phyloP scores from a whole-genome alignment of 1,140 invertebrate genomes.

The Drosophila oshimai region DNA sequence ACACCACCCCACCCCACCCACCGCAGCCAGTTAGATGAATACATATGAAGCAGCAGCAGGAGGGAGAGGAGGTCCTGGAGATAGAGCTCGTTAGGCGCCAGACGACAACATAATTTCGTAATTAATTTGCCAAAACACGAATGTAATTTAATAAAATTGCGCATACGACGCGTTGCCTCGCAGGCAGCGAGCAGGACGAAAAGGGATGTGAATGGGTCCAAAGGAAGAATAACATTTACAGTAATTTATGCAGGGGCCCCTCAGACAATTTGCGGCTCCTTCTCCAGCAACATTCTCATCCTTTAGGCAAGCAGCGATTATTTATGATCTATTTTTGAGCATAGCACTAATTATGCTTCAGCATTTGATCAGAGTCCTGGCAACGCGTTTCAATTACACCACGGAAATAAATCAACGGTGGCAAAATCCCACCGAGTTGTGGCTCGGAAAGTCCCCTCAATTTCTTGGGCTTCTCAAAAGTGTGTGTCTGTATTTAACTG shows the following conservation, averaged over 20 bases:
- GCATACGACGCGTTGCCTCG: slow-evolving; percentile 66
- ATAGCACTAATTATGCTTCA: slow-evolving; percentile 68
- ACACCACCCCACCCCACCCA: neutral
- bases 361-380: slow-evolving; percentile 57
- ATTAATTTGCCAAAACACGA: slow-evolving; percentile 81
- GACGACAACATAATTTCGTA: slow-evolving; percentile 79
- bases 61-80: slow-evolving; percentile 11
- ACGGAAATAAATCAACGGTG: slow-evolving; percentile 66
- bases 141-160: slow-evolving; percentile 82
- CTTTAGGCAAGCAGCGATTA: slow-evolving; percentile 56
- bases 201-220: slow-evolving; percentile 9
- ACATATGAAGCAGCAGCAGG: slow-evolving; percentile 28
- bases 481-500: neutral
- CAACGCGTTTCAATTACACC: slow-evolving; percentile 69
- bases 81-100: slow-evolving; percentile 57
- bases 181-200: neutral
- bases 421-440: slow-evolving; percentile 15
- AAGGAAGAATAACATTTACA: slow-evolving; percentile 51
- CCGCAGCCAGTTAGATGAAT: neutral
- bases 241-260: slow-evolving; percentile 70
- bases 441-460: slow-evolving; percentile 4
- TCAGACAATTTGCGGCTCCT: slow-evolving; percentile 56
- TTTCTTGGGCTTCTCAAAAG: slow-evolving; percentile 1
- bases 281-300: slow-evolving; percentile 2
- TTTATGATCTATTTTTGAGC: slow-evolving; percentile 79